Evolutionary conservation across 2,113 vertebrate species (phyloP).

Genomic region (pig (Sus scrofa)): T2T-Sscrofa CM000823.6:18870501-18871000

Average conservation of each 20-base stretch:
- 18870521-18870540: slow-evolving; percentile 11
- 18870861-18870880: slow-evolving; percentile 73
- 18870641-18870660: not conserved
- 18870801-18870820: slow-evolving; percentile 74
- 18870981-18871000: slow-evolving; percentile 40
- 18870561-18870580: not conserved
- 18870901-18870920: slow-evolving; percentile 53
- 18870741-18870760: slow-evolving; percentile 60
- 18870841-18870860: slow-evolving; percentile 40
- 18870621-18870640: not conserved
- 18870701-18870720: slow-evolving; percentile 11
- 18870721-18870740: slow-evolving; percentile 14
- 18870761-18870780: slow-evolving; percentile 71
- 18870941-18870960: slow-evolving; percentile 7
- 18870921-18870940: not conserved
- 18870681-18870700: not conserved
- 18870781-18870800: slow-evolving; percentile 82
- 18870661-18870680: not conserved
- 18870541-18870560: slow-evolving; percentile 19
- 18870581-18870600: not conserved
- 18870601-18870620: not conserved
- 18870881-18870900: slow-evolving; percentile 58
- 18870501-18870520: slow-evolving; percentile 61
- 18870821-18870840: slow-evolving; percentile 77
- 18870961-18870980: not conserved